These are phyloP conservation scores for Mesoligia furuncula DNA, from an alignment of 2,888 invertebrate genomes.

Conservation along the genomic window DNA sequence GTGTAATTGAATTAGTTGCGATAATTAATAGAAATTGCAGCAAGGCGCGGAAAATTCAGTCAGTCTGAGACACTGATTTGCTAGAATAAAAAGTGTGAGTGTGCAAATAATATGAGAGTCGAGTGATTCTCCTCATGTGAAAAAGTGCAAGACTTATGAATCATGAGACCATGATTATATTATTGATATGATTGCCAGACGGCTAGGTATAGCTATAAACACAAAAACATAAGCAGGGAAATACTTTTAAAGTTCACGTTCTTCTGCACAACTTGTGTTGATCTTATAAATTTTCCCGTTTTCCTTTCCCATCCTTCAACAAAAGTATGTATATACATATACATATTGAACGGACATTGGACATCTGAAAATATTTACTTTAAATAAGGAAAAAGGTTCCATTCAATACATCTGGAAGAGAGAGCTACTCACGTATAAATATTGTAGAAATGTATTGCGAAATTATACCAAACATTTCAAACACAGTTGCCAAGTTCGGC, in stretches of 20 bases:
- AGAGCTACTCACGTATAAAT: conserved; percentile 16
- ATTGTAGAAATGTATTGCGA: conserved; percentile 31
- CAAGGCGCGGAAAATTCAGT: too few species aligned
- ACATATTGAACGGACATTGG: not conserved
- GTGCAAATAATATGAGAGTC: not conserved
- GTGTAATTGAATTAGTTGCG: conserved; percentile 16
- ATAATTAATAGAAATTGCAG: not conserved
- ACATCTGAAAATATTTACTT: conserved; percentile 45
- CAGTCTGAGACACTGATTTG: not conserved
- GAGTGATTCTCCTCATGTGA: not conserved
- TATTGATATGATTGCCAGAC: too few species aligned
- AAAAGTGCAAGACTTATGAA: not conserved
- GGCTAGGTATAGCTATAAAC: not conserved
- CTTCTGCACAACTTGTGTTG: not conserved
- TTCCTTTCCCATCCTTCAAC: too few species aligned
- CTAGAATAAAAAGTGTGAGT: not conserved
- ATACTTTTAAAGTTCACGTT: not conserved
- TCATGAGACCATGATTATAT: too few species aligned
- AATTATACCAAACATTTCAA: conserved; percentile 51
- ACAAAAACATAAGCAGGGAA: not conserved
- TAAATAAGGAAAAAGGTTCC: conserved; percentile 37
- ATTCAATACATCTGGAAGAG: conserved; percentile 36
- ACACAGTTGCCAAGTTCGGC: conserved; percentile 45
- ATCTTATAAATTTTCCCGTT: too few species aligned
- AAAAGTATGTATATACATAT: too few species aligned